A percentile compares a stretch with the other conserved stretches of the same genome.
Evolutionary conservation across 2,113 vertebrate species (phyloP).

Genomic region (Microtus richardsoni): DNA sequence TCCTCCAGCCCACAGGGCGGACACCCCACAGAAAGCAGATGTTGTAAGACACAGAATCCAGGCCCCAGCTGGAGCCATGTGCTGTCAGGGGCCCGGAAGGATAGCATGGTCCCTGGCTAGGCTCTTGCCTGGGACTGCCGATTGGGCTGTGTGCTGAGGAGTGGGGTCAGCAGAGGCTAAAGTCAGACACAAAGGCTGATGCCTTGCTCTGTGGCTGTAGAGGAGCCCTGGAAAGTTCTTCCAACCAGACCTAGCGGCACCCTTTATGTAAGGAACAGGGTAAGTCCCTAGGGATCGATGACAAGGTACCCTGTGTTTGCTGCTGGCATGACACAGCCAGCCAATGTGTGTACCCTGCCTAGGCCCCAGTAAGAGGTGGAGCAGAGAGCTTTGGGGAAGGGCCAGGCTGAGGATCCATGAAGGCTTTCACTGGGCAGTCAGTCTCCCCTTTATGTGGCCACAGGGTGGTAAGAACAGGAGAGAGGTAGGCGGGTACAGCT

Average conservation of each 20-base stretch:
- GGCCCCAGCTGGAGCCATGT: rapidly evolving
- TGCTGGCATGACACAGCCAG: rapidly evolving
- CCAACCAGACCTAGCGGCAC: neutral
- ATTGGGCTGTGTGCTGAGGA: neutral
- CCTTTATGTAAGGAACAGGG: neutral
- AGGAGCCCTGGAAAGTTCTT: neutral
- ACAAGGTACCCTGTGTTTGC: neutral
- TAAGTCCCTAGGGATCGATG: neutral
- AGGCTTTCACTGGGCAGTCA: neutral
- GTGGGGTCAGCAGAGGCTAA: neutral
- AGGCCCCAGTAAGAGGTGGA: neutral
- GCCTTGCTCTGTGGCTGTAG: neutral
- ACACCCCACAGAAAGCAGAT: neutral
- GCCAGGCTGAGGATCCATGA: neutral
- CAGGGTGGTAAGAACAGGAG: neutral
- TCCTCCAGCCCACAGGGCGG: neutral
- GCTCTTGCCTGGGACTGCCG: neutral
- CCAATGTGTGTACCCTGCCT: neutral
- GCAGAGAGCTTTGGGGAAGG: neutral
- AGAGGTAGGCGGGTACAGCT: neutral
- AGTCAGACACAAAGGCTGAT: neutral
- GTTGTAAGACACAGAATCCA: neutral
- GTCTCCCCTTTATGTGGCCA: neutral
- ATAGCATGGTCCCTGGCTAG: rapidly evolving
- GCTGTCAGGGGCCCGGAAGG: neutral